These are phyloP conservation scores for Notocelia uddmanniana DNA, from an alignment of 2,888 invertebrate genomes.

Conservation along the genomic window DNA sequence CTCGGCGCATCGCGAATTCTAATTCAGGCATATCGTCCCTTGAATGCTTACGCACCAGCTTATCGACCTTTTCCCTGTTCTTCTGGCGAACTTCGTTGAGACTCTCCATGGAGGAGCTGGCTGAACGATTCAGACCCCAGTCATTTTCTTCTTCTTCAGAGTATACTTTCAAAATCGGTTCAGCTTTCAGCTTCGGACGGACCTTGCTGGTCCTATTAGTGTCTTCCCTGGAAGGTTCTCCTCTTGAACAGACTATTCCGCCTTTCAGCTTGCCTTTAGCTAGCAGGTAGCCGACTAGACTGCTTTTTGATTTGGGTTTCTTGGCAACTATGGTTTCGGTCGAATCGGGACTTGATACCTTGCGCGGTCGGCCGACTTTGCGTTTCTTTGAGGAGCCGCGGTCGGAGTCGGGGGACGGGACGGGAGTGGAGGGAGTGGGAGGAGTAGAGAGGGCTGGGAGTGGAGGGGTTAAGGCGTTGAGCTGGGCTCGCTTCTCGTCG, in stretches of 20 bases:
- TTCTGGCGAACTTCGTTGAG: slow-evolving; percentile 81
- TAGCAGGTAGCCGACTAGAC: slow-evolving; percentile 88
- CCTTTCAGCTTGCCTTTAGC: slow-evolving; percentile 88
- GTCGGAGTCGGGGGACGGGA: slow-evolving; percentile 79
- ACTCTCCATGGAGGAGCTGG: slow-evolving; percentile 85
- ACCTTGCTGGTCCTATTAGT: slow-evolving; percentile 85
- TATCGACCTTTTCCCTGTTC: slow-evolving; percentile 80
- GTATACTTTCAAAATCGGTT: slow-evolving; percentile 87
- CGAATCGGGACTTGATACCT: slow-evolving; percentile 87
- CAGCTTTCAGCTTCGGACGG: slow-evolving; percentile 90
- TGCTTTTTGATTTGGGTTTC: slow-evolving; percentile 90
- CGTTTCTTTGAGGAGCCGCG: slow-evolving; percentile 90
- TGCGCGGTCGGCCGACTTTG: slow-evolving; percentile 93
- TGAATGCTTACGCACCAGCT: slow-evolving; percentile 78
- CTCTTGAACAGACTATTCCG: slow-evolving; percentile 81
- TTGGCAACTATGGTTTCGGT: slow-evolving; percentile 94
- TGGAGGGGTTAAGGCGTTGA: slow-evolving; percentile 89
- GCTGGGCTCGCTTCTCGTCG: slow-evolving; percentile 93
- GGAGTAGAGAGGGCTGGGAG: slow-evolving; percentile 74
- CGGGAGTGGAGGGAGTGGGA: slow-evolving; percentile 77
- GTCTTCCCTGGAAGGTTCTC: slow-evolving; percentile 83
- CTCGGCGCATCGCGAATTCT: slow-evolving; percentile 74
- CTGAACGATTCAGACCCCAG: slow-evolving; percentile 77
- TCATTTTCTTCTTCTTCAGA: slow-evolving; percentile 85
- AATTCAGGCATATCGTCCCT: slow-evolving; percentile 78